Evolutionary conservation across 2,888 invertebrate species (phyloP).

Genomic region (Stomorhina lunata): DNA sequence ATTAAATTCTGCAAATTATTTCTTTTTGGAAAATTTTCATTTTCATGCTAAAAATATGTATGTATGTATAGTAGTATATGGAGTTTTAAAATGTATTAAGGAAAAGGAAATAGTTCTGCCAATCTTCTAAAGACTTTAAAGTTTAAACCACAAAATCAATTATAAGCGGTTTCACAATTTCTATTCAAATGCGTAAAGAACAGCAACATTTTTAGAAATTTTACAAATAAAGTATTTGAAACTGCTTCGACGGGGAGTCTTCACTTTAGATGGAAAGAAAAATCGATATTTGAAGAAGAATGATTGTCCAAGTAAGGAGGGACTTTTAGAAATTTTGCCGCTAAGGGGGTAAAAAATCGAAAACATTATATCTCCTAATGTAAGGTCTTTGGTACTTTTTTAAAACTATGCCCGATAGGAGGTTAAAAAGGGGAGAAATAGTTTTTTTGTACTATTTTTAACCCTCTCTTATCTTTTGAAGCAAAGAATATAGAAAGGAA

Average conservation of each 20-base stretch:
- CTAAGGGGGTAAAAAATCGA: too few species aligned
- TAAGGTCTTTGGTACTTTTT: too few species aligned
- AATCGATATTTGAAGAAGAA: too few species aligned
- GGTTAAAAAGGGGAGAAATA: too few species aligned
- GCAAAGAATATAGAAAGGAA: too few species aligned
- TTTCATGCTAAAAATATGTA: slow-evolving; percentile 31
- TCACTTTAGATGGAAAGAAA: too few species aligned
- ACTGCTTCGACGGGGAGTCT: slow-evolving; percentile 39
- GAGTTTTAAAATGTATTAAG: neutral
- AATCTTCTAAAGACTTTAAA: slow-evolving; percentile 30
- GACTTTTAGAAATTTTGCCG: too few species aligned
- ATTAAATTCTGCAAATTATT: slow-evolving; percentile 10
- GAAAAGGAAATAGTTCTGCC: neutral
- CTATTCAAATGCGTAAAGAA: neutral
- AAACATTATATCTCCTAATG: too few species aligned
- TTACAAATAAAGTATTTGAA: neutral
- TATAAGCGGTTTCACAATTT: slow-evolving; percentile 52
- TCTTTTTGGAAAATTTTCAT: slow-evolving; percentile 8
- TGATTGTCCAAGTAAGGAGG: too few species aligned
- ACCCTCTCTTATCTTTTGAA: too few species aligned
- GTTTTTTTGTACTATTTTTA: too few species aligned
- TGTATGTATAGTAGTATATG: neutral
- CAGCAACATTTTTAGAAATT: neutral
- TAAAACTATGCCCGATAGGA: too few species aligned
- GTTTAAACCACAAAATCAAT: slow-evolving; percentile 65